A percentile compares a stretch with the other conserved stretches of the same genome.
These are phyloP conservation scores for Pygmarrhopalites habei DNA, from an alignment of 1,140 invertebrate species.

Conservation along the genomic window DNA sequence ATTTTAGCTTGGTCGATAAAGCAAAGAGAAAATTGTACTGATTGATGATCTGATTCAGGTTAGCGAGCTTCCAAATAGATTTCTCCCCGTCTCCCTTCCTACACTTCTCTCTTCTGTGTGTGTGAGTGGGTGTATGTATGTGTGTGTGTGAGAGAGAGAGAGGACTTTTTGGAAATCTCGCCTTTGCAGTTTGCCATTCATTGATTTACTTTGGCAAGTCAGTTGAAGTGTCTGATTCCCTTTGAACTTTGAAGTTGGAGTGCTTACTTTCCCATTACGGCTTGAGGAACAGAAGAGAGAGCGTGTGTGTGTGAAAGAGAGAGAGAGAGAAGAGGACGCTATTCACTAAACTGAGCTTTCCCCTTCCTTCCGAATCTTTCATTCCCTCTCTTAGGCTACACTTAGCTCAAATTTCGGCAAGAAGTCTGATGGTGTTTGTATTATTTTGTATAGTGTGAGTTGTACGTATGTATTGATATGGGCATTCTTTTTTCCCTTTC, in stretches of 20 bases:
- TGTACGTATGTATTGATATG: no score
- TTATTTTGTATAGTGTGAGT: no score
- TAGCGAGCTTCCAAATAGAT: conserved; percentile 7
- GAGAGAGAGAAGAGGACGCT: no score
- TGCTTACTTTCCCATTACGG: conserved; percentile 14
- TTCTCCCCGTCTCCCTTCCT: not conserved
- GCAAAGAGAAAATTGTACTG: conserved; percentile 1
- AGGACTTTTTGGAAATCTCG: conserved; percentile 1
- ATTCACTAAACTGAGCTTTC: no score
- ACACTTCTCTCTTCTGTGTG: no score
- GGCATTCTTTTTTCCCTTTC: no score
- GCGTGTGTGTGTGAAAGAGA: not conserved
- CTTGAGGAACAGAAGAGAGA: not conserved
- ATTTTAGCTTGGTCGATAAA: not conserved
- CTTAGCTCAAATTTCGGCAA: no score
- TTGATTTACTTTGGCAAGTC: conserved; percentile 15
- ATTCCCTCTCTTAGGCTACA: no score
- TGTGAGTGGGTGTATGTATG: no score
- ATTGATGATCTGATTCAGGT: conserved; percentile 13
- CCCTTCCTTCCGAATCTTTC: no score
- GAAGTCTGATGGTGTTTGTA: no score
- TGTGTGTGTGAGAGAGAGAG: not conserved
- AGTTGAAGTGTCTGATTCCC: conserved; percentile 11
- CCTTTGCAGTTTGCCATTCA: conserved; percentile 4
- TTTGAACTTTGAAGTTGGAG: conserved; percentile 13